These are phyloP conservation scores for Erethizon dorsatum DNA, from an alignment of 2,797 vertebrate species.

Conservation along the genomic window DNA sequence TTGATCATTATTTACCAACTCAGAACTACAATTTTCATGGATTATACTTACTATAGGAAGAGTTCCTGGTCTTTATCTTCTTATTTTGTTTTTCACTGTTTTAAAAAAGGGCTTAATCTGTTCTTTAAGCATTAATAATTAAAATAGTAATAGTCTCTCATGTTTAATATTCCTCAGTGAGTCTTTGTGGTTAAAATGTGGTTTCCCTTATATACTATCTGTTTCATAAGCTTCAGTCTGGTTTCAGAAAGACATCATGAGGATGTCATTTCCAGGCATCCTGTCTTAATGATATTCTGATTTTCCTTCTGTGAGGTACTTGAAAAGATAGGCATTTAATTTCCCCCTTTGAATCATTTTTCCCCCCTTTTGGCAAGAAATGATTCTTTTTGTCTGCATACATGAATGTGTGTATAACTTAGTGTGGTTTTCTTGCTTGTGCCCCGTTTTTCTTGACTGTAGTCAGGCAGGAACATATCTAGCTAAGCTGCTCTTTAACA, in stretches of 20 bases:
- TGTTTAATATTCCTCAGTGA: slow-evolving; percentile 64
- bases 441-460: not conserved
- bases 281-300: slow-evolving; percentile 26
- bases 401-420: not conserved
- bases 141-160: slow-evolving; percentile 43
- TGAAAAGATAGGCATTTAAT: slow-evolving; percentile 9
- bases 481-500: not conserved
- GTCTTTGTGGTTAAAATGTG: slow-evolving; percentile 73
- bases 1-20: not conserved
- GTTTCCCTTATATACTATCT: slow-evolving; percentile 49
- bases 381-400: slow-evolving; percentile 11
- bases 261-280: slow-evolving; percentile 72
- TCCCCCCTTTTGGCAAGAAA: slow-evolving; percentile 28
- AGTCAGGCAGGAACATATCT: slow-evolving; percentile 24
- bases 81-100: slow-evolving; percentile 19
- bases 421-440: slow-evolving; percentile 20
- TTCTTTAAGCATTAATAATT: slow-evolving; percentile 67
- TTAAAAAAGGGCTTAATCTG: slow-evolving; percentile 50
- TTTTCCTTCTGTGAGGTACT: slow-evolving; percentile 35
- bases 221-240: not conserved
- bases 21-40: not conserved
- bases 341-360: slow-evolving; percentile 16
- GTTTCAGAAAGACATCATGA: slow-evolving; percentile 55
- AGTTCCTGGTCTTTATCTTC: not conserved
- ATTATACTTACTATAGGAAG: not conserved